These are phyloP conservation scores for Liopterus haemorrhoidalis DNA, from an alignment of 2,888 invertebrate genomes.

Conservation along the genomic window DNA sequence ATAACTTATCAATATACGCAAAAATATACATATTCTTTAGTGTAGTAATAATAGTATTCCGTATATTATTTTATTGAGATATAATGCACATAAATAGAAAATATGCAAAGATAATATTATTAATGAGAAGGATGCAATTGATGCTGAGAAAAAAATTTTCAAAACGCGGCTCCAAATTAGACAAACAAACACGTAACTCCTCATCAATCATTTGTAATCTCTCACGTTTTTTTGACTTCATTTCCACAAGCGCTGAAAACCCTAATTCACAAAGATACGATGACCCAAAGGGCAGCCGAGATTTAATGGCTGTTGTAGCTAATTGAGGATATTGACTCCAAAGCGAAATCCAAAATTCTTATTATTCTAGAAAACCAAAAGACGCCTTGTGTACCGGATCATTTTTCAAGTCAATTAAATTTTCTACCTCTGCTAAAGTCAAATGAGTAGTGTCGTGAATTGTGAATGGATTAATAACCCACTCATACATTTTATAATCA, in stretches of 20 bases:
- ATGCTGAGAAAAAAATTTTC: not conserved
- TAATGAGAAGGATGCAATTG: too few species aligned
- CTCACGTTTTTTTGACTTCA: constrained; percentile 4
- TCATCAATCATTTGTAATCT: constrained; percentile 1
- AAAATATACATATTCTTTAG: not conserved
- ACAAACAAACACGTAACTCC: constrained; percentile 9
- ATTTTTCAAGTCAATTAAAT: constrained; percentile 5
- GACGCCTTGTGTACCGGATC: not conserved
- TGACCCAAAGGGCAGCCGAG: not conserved
- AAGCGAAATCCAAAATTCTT: constrained; percentile 7
- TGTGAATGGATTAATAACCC: constrained; percentile 2
- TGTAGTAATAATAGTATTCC: not conserved
- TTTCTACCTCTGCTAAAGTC: not conserved
- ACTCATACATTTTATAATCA: constrained; percentile 1
- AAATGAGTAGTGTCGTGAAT: not conserved
- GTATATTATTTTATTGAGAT: too few species aligned
- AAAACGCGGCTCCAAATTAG: constrained; percentile 6
- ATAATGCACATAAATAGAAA: too few species aligned
- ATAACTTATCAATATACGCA: constrained; percentile 2
- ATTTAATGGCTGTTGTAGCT: constrained; percentile 3
- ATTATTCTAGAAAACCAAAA: constrained; percentile 4
- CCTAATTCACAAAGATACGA: constrained; percentile 3
- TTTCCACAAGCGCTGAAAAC: constrained; percentile 5
- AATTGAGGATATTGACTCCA: constrained; percentile 6
- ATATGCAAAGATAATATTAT: too few species aligned